Base-by-base conservation (phyloP, 2,797 vertebrate species). In the Pseudochaenichthys georgianus region DNA sequence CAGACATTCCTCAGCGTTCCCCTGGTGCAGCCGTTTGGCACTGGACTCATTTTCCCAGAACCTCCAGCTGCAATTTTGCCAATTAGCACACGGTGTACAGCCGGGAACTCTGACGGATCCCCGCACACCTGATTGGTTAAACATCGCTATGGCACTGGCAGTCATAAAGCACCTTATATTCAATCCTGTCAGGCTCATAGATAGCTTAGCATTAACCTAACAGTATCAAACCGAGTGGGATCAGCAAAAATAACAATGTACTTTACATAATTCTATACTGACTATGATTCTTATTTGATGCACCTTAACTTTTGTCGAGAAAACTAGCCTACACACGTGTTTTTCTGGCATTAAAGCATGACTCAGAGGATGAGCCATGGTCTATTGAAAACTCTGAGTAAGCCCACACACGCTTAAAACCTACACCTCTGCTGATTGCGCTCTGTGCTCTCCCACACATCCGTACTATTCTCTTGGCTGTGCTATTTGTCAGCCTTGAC, bases 1-100 rank as follows among this genome's bases (percentile, higher is more conserved):
- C 86, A 93, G 87, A 94, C 93, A 95, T 94, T 95, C 93, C 87
- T 89, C 60, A 64, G 65, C 21, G 88, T 87, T 93, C 90, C 91
- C 87, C 70, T 6, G 70, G 88, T 90, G 89, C 85, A 87, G 75
- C 75, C 84, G 23, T 87, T 93, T 93, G 89, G 91, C 89, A 87
- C 61, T 11, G 59, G 75, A 87, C 75, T 88, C 62, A 70, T 79
- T 94, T 93, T 92, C 91, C 89, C 92, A 94, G 92, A 92, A 85
- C 75, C 75, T 87, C 78, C 84, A 72, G 78, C 82, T 88, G 72
- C 64, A 88, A 63, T 68, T 75, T 34, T 76, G 70, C 81, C 80
- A 83, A 80, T 87, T 82, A 82, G 64, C 67, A 75, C 67, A 64
- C 12, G 6, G 16, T 51, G 59, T 52, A 71, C 31, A 9, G 50